Conservation (phyloP, 2,888 invertebrate species). For the Ochropleura plecta region DNA sequence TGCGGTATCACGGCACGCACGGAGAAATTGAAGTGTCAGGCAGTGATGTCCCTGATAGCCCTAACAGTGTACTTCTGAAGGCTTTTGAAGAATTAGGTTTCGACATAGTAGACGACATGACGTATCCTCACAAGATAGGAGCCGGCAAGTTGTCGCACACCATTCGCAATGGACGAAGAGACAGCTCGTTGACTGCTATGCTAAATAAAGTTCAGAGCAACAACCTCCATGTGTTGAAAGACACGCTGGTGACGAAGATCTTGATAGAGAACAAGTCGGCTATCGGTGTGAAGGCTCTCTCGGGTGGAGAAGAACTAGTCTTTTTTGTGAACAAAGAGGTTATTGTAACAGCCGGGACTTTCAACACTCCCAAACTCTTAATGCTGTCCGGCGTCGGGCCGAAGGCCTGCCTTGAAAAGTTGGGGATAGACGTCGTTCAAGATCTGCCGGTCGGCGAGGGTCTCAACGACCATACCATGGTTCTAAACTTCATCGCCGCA, state of each 20-base stretch:
- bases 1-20: constrained; percentile 74
- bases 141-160: constrained; percentile 84
- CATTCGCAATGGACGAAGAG: constrained; percentile 76
- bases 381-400: constrained; percentile 84
- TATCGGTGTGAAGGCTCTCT: constrained; percentile 73
- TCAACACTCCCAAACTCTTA: constrained; percentile 82
- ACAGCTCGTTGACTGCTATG: constrained; percentile 80
- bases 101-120: constrained; percentile 82
- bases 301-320: constrained; percentile 63
- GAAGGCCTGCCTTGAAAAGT: constrained; percentile 70
- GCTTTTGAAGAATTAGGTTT: constrained; percentile 81
- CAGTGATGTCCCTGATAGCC: constrained; percentile 56
- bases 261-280: constrained; percentile 74
- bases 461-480: constrained; percentile 83
- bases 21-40: constrained; percentile 84
- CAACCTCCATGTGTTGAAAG: constrained; percentile 77
- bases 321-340: constrained; percentile 79
- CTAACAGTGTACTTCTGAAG: constrained; percentile 74
- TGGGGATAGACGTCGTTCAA: constrained; percentile 72
- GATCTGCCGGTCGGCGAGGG: constrained; percentile 83
- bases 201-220: constrained; percentile 69
- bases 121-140: constrained; percentile 78
- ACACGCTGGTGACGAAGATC: constrained; percentile 77
- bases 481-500: constrained; percentile 75
- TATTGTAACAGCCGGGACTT: constrained; percentile 81